Conservation (phyloP, 2,888 invertebrate species). For the Leistus spinibarbis region DNA sequence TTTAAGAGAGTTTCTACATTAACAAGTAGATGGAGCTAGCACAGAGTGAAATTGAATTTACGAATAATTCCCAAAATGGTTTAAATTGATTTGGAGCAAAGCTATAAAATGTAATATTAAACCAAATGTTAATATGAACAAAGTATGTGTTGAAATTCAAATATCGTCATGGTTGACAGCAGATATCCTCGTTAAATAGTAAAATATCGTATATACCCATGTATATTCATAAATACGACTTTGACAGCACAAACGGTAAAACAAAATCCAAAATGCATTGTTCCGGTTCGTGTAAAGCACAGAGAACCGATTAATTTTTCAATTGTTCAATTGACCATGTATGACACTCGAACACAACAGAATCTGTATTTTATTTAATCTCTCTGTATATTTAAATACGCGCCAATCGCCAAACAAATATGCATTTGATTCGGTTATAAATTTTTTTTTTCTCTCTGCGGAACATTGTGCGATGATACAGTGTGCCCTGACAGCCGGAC, state of each 20-base stretch:
- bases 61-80: too few species aligned
- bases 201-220: background rate
- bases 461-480: background rate
- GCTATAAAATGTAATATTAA: too few species aligned
- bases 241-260: background rate
- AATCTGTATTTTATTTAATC: background rate
- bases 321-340: slow-evolving; percentile 30
- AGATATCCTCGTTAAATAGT: background rate
- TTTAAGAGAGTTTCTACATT: too few species aligned
- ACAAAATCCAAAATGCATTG: slow-evolving; percentile 18
- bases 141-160: background rate
- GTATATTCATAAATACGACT: slow-evolving; percentile 13
- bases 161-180: background rate
- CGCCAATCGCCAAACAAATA: background rate
- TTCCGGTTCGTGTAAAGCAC: slow-evolving; percentile 10
- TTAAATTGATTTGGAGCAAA: too few species aligned
- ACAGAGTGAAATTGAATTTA: too few species aligned
- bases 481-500: background rate
- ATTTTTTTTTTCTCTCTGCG: background rate
- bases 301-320: slow-evolving; percentile 28
- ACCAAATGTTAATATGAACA: background rate
- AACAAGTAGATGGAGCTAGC: too few species aligned
- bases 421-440: background rate
- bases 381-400: background rate
- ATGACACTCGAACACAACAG: slow-evolving; percentile 16